Conservation (phyloP, 2,888 invertebrate genomes). For the Habroteleia sp. region DNA sequence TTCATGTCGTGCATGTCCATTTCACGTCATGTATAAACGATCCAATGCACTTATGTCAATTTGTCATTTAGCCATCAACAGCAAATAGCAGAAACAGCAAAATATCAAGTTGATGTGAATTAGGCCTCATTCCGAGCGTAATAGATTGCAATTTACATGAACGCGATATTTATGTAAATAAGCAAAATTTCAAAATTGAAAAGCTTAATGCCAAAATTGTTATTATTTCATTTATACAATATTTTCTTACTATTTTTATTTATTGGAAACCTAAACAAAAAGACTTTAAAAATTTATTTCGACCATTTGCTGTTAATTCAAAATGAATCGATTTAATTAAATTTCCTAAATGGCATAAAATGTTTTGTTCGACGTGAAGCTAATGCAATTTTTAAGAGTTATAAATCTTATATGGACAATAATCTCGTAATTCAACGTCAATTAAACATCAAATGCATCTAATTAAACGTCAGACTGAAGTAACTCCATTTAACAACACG, state of each 20-base stretch:
- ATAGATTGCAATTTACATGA: constrained; percentile 15
- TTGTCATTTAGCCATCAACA: constrained; percentile 48
- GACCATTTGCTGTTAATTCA: constrained; percentile 14
- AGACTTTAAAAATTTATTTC: no score
- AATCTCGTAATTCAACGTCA: constrained; percentile 52
- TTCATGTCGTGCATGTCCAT: constrained; percentile 9
- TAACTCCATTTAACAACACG: constrained; percentile 46
- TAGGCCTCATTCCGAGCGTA: constrained; percentile 28
- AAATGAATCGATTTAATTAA: constrained; percentile 15
- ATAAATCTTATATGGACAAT: constrained; percentile 50
- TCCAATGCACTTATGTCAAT: constrained; percentile 47
- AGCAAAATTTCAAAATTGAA: no score
- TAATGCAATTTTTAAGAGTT: constrained; percentile 28
- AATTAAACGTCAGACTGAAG: constrained; percentile 58
- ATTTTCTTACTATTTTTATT: no score
- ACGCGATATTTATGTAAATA: no score
- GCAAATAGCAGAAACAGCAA: constrained; percentile 33
- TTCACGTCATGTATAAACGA: constrained; percentile 37
- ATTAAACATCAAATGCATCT: constrained; percentile 54
- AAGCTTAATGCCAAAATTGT: neutral
- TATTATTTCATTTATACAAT: no score
- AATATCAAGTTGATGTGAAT: constrained; percentile 44
- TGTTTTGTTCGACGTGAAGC: constrained; percentile 9
- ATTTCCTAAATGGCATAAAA: constrained; percentile 5
- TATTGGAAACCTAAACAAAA: no score